Evolutionary conservation across 2,113 vertebrate genomes (phyloP).

Genomic region (Ctenodactylus gundi): DNA sequence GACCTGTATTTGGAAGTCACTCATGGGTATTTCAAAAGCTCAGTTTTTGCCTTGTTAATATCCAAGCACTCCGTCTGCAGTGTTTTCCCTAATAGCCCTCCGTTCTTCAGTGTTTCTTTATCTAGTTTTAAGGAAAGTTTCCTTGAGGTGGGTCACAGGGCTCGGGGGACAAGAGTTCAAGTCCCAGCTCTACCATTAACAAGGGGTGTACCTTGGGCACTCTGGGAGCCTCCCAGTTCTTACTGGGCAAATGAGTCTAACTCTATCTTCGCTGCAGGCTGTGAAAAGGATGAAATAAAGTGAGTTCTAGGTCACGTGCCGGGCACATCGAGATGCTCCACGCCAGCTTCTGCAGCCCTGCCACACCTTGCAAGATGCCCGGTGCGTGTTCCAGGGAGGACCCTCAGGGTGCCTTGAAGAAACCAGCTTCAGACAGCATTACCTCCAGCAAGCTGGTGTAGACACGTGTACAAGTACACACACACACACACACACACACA

Average conservation of each 20-base stretch:
- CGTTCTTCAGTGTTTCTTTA: neutral
- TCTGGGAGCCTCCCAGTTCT: neutral
- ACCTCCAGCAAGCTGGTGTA: neutral
- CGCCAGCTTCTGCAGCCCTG: neutral
- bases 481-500: neutral
- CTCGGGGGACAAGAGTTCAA: neutral
- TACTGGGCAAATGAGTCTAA: neutral
- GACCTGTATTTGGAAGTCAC: slow-evolving; percentile 4
- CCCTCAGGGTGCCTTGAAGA: neutral
- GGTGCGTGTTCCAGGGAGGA: neutral
- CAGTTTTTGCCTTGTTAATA: neutral
- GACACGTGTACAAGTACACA: neutral
- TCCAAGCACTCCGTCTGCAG: neutral
- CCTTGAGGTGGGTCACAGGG: neutral
- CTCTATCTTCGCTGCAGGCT: neutral
- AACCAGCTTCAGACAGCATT: neutral
- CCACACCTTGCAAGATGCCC: neutral
- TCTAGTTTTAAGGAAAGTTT: neutral
- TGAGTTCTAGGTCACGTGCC: neutral
- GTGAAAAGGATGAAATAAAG: neutral
- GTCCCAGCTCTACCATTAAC: neutral
- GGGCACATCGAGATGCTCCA: neutral
- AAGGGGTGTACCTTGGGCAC: neutral
- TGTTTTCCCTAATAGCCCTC: neutral
- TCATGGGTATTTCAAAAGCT: neutral